A percentile compares a stretch with the other conserved stretches of the same genome.
phyloP scores from a whole-genome alignment of 1,140 invertebrate genomes.

The Nylanderia fulva region DNA sequence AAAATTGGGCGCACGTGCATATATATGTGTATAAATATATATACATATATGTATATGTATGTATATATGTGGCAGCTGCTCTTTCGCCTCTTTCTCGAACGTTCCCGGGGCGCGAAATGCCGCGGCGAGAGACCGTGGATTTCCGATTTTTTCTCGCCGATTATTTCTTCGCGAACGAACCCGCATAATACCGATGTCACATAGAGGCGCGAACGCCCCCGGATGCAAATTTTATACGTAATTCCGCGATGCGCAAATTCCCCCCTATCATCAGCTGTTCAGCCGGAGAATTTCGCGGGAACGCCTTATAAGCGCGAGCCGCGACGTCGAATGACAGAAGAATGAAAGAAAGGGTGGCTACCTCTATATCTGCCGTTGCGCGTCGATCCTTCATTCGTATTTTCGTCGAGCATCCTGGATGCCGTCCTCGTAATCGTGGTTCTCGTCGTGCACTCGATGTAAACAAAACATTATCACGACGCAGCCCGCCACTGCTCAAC shows the following conservation, averaged over 20 bases:
- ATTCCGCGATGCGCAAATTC: not conserved
- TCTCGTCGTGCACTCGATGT: constrained; percentile 49
- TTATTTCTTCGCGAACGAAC: not conserved
- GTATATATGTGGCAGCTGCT: not conserved
- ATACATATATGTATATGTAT: too few species aligned
- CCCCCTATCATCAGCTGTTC: constrained; percentile 6
- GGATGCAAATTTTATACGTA: not conserved
- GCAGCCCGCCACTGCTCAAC: constrained; percentile 41
- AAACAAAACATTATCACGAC: constrained; percentile 73
- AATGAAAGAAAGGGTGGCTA: not conserved
- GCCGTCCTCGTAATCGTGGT: not conserved
- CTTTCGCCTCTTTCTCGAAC: not conserved
- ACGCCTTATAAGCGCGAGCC: not conserved
- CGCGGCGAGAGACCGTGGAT: not conserved
- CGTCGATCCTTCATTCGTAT: constrained; percentile 30
- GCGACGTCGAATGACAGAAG: not conserved
- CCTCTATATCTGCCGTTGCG: not conserved
- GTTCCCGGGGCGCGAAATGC: not conserved
- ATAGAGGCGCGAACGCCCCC: not conserved
- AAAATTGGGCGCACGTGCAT: constrained; percentile 15
- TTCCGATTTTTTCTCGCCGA: not conserved
- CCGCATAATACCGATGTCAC: too few species aligned
- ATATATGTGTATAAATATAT: too few species aligned
- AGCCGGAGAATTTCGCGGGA: constrained; percentile 16
- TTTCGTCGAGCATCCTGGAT: constrained; percentile 42